phyloP scores from a whole-genome alignment of 2,888 invertebrate genomes.

The Lutraria lutraria region DNA sequence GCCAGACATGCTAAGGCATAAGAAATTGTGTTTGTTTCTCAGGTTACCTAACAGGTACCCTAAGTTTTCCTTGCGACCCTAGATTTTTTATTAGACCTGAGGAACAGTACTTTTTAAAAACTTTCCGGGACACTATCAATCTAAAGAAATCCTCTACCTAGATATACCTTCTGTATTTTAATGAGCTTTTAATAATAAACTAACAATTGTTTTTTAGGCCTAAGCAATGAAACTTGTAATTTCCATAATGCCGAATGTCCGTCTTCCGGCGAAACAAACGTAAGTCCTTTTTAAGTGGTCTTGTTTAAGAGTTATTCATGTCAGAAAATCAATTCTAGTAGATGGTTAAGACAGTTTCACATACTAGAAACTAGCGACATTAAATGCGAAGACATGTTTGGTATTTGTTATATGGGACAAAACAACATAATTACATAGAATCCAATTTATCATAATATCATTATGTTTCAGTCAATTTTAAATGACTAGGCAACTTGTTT shows the following conservation, averaged over 20 bases:
- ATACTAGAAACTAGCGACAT: background rate
- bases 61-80: no score
- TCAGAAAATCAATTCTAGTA: conserved; percentile 9
- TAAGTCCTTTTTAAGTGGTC: background rate
- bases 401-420: background rate
- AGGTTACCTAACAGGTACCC: no score
- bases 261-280: background rate
- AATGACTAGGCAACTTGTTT: background rate
- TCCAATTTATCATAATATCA: background rate
- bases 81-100: no score
- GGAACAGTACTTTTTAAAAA: no score
- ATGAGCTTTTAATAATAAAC: no score
- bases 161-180: no score
- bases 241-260: background rate
- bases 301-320: conserved; percentile 4
- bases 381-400: background rate
- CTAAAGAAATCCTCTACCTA: no score
- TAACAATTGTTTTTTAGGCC: no score
- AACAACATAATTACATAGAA: background rate
- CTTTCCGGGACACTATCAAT: no score
- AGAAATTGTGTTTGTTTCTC: no score
- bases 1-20: no score
- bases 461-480: background rate
- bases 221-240: background rate
- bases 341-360: background rate